Percentiles rank a stretch among this genome's conserved stretches.
phyloP scores from a whole-genome alignment of 2,113 vertebrate genomes.

The Muntiacus reevesi region DNA sequence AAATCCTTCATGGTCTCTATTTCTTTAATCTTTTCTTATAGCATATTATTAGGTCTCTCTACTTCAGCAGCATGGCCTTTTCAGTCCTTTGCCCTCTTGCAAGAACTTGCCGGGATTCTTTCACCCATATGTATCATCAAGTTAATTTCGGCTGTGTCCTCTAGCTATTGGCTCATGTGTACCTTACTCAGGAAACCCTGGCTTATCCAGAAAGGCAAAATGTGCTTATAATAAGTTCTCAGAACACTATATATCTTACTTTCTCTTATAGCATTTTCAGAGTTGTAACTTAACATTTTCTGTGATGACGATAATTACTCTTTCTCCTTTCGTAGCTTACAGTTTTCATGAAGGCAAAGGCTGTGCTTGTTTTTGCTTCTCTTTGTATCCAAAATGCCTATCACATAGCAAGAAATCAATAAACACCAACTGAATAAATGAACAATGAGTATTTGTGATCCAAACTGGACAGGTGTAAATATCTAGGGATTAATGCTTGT shows the following conservation, averaged over 20 bases:
- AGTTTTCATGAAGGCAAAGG: conserved; percentile 7
- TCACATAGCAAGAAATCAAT: neutral
- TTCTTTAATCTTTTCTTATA: neutral
- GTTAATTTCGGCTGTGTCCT: neutral
- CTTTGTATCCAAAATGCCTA: neutral
- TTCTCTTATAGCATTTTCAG: neutral
- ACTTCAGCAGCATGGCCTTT: neutral
- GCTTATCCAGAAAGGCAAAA: neutral
- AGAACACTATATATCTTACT: neutral
- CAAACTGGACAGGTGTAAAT: neutral
- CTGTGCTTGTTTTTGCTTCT: neutral
- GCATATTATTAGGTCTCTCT: neutral
- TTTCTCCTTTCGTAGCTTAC: neutral
- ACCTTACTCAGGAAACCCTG: neutral
- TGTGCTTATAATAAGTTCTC: neutral
- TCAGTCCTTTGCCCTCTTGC: neutral
- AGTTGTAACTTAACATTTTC: neutral
- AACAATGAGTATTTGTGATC: neutral
- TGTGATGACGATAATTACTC: neutral
- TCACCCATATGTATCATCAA: neutral
- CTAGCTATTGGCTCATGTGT: neutral
- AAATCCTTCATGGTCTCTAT: neutral
- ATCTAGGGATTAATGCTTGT: neutral
- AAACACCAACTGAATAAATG: neutral
- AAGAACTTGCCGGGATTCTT: neutral